Conservation (phyloP, 2,113 vertebrate genomes). For the Cyprinus carpio region DNA sequence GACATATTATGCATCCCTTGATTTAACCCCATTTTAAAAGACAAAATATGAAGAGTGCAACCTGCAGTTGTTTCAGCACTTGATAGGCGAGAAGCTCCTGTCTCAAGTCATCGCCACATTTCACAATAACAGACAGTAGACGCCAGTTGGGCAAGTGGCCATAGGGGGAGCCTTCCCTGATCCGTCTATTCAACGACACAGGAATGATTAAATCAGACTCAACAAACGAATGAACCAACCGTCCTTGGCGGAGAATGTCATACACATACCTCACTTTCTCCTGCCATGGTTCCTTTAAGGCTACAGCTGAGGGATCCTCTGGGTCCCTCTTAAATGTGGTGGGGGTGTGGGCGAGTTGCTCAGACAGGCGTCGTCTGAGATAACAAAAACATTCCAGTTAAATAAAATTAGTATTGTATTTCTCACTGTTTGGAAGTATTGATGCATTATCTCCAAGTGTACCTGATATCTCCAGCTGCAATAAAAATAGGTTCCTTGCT, state of each 20-base stretch:
- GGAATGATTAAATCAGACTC: neutral
- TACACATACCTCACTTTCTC: conserved; percentile 89
- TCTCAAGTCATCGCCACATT: conserved; percentile 92
- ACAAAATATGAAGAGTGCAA: conserved; percentile 55
- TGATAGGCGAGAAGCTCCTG: conserved; percentile 95
- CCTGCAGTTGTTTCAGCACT: conserved; percentile 93
- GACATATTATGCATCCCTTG: neutral
- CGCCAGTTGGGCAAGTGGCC: conserved; percentile 92
- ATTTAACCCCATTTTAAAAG: neutral
- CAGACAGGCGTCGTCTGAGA: conserved; percentile 87
- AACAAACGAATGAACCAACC: neutral
- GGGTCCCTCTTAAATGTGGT: conserved; percentile 91
- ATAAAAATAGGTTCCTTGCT: conserved; percentile 95
- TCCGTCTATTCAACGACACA: conserved; percentile 75
- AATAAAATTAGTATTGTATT: neutral
- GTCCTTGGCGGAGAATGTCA: neutral
- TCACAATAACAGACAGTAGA: conserved; percentile 93
- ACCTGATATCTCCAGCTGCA: conserved; percentile 94
- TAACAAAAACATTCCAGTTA: neutral
- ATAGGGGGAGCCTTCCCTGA: conserved; percentile 91
- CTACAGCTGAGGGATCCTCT: conserved; percentile 94
- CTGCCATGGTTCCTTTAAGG: conserved; percentile 96
- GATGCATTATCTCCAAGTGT: neutral
- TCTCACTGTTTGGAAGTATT: neutral
- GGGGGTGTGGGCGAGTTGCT: conserved; percentile 92